phyloP scores from a whole-genome alignment of 2,888 invertebrate genomes.

The Clitarchus hookeri region DNA sequence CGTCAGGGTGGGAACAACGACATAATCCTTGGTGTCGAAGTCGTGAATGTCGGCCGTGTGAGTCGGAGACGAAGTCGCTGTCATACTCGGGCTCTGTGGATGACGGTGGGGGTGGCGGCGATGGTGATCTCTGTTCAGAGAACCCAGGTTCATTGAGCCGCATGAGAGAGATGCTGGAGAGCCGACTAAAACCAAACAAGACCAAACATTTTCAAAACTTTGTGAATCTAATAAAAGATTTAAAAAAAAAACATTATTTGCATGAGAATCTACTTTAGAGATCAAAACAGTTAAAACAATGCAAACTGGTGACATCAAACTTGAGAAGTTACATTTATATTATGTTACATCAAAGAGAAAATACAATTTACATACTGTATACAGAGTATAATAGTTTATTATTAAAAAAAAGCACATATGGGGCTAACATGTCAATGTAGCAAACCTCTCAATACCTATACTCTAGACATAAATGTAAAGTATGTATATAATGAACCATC shows the following conservation, averaged over 20 bases:
- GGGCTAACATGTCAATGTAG: neutral
- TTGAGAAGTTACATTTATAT: constrained; percentile 20
- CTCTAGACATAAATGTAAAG: neutral
- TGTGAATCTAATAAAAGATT: too few relatives aligned
- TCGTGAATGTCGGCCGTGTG: constrained; percentile 47
- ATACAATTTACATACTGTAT: neutral
- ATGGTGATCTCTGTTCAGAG: constrained; percentile 80
- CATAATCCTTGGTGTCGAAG: constrained; percentile 40
- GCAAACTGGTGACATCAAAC: neutral
- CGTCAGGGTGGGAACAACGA: constrained; percentile 39
- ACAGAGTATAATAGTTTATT: neutral
- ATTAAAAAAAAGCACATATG: neutral
- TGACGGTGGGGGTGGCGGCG: constrained; percentile 35
- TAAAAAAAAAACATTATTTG: too few relatives aligned
- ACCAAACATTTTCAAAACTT: too few relatives aligned
- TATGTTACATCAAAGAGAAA: neutral
- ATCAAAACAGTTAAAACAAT: neutral
- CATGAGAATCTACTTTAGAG: too few relatives aligned
- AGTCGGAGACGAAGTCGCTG: constrained; percentile 47
- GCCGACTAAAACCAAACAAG: constrained; percentile 41
- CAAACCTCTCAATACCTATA: neutral
- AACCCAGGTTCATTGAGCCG: constrained; percentile 70
- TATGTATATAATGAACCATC: neutral
- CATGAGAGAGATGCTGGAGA: constrained; percentile 52
- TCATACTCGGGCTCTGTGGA: constrained; percentile 32